These are phyloP conservation scores for Cranoglanis bouderius DNA, from an alignment of 2,113 vertebrate species.

Conservation along the genomic window DNA sequence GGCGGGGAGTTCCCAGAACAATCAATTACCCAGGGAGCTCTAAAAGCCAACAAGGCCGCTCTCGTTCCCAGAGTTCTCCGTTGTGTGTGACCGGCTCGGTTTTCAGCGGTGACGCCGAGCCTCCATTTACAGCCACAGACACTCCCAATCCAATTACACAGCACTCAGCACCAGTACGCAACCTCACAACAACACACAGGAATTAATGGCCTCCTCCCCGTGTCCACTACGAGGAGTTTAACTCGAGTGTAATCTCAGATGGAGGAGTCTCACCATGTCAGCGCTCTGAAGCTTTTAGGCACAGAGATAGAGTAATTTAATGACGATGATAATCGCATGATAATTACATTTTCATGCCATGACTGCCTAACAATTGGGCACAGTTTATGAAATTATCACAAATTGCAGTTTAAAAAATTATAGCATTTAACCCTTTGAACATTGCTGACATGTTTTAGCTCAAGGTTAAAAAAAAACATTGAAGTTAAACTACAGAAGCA, in stretches of 20 bases:
- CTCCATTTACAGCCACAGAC: slow-evolving; percentile 30
- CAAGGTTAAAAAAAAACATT: not conserved
- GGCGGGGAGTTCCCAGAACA: slow-evolving; percentile 24
- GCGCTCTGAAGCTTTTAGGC: not conserved
- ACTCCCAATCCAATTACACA: slow-evolving; percentile 45
- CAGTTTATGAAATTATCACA: not conserved
- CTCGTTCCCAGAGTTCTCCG: slow-evolving; percentile 36
- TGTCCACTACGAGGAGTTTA: slow-evolving; percentile 10
- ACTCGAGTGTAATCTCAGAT: not conserved
- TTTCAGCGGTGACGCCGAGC: slow-evolving; percentile 31
- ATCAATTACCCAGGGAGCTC: slow-evolving; percentile 37
- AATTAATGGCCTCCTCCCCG: slow-evolving; percentile 35
- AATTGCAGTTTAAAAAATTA: not conserved
- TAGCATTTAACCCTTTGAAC: not conserved
- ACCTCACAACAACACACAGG: not conserved
- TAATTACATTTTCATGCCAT: not conserved
- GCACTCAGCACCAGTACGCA: slow-evolving; percentile 39
- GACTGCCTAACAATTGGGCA: not conserved
- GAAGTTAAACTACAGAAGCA: not conserved
- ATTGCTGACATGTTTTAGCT: not conserved
- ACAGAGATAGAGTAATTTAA: not conserved
- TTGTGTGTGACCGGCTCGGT: slow-evolving; percentile 5
- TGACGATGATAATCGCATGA: not conserved
- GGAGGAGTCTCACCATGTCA: not conserved
- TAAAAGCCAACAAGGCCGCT: slow-evolving; percentile 29